A percentile compares a stretch with the other conserved stretches of the same genome.
These are phyloP conservation scores for Aphaenogaster floridana DNA, from an alignment of 1,140 invertebrate genomes.

Conservation along the genomic window DNA sequence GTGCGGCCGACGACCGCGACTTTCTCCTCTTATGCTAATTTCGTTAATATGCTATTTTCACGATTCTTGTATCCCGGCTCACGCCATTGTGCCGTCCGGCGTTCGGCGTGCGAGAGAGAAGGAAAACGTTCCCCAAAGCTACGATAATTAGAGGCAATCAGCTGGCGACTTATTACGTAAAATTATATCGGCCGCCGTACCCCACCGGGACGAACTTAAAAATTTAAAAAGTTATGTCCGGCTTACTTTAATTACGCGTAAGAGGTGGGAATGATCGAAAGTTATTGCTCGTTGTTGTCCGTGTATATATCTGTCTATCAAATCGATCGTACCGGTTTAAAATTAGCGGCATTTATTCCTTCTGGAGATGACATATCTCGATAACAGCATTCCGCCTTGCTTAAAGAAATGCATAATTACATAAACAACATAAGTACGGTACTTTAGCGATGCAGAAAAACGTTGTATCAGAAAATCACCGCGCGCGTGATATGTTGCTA, in stretches of 20 bases:
- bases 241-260: background rate
- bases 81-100: conserved; percentile 52
- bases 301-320: background rate
- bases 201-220: background rate
- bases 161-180: conserved; percentile 61
- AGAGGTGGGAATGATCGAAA: background rate
- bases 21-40: conserved; percentile 86
- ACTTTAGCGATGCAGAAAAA: conserved; percentile 24
- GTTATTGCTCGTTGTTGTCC: background rate
- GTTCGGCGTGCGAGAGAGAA: conserved; percentile 41
- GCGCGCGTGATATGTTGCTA: background rate
- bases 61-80: conserved; percentile 71
- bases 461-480: background rate
- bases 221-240: background rate
- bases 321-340: background rate
- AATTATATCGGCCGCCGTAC: conserved; percentile 30
- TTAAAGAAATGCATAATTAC: conserved; percentile 27
- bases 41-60: conserved; percentile 84
- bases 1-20: conserved; percentile 82
- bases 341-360: conserved; percentile 9
- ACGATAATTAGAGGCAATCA: conserved; percentile 59
- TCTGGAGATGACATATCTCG: background rate
- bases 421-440: background rate
- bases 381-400: background rate
- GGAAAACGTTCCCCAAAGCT: conserved; percentile 28